These are phyloP conservation scores for Acleris laterana DNA, from an alignment of 2,888 invertebrate genomes.

Conservation along the genomic window DNA sequence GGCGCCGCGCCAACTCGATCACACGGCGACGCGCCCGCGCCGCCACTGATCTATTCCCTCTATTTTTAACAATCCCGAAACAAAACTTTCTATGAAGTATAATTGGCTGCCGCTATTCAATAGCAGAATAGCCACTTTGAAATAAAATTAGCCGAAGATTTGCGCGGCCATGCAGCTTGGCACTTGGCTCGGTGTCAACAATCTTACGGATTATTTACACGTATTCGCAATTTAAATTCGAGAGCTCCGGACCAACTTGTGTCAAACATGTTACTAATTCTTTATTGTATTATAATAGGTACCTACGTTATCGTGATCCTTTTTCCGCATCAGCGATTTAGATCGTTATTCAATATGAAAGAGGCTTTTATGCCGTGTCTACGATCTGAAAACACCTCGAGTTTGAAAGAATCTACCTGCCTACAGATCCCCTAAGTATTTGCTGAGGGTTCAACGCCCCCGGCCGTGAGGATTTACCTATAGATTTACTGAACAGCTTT, in stretches of 20 bases:
- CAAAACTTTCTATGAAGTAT: conserved; percentile 49
- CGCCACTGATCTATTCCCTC: conserved; percentile 53
- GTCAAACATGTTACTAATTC: conserved; percentile 12
- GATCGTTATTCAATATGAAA: conserved; percentile 45
- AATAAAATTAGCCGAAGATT: conserved; percentile 56
- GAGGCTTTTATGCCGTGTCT: conserved; percentile 50
- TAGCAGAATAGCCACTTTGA: conserved; percentile 44
- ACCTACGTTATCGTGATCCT: conserved; percentile 2
- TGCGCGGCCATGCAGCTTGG: conserved; percentile 53
- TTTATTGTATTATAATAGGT: conserved; percentile 1
- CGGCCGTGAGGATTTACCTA: conserved; percentile 61
- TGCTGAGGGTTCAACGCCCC: conserved; percentile 65
- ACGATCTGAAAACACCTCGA: conserved; percentile 52
- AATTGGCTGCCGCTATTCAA: conserved; percentile 43
- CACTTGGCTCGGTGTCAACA: conserved; percentile 69
- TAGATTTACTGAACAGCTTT: conserved; percentile 70
- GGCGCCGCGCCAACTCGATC: conserved; percentile 74
- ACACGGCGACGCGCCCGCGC: conserved; percentile 53
- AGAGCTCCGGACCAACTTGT: conserved; percentile 18
- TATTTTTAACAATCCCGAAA: conserved; percentile 49
- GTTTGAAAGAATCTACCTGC: conserved; percentile 35
- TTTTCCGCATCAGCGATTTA: conserved; percentile 44
- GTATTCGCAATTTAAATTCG: conserved; percentile 44
- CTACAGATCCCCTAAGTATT: conserved; percentile 59
- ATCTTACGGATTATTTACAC: conserved; percentile 66